These are phyloP conservation scores for Chromoteleia sp. DNA, from an alignment of 2,888 invertebrate genomes.

Conservation along the genomic window DNA sequence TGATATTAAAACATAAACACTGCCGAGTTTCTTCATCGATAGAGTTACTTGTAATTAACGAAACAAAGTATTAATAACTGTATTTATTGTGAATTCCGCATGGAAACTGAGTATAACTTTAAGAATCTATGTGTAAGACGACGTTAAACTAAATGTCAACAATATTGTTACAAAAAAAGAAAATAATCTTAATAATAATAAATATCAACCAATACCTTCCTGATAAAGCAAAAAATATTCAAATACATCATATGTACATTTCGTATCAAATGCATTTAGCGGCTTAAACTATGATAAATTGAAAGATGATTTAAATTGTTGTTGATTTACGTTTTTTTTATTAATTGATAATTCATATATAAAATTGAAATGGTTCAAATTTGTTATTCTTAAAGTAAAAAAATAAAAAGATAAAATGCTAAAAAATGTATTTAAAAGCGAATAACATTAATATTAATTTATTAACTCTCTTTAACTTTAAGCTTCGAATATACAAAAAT, in stretches of 20 bases:
- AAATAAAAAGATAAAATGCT: slow-evolving; percentile 2
- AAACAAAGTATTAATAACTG: slow-evolving; percentile 57
- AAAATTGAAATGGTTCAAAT: slow-evolving; percentile 10
- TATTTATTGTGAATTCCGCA: slow-evolving; percentile 56
- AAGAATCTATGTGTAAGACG: slow-evolving; percentile 34
- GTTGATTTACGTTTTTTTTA: slow-evolving; percentile 8
- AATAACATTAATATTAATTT: slow-evolving; percentile 49
- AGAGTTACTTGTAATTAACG: slow-evolving; percentile 47
- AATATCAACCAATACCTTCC: neutral
- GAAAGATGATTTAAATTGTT: slow-evolving; percentile 26
- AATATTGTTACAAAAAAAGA: neutral
- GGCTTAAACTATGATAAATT: neutral
- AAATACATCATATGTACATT: slow-evolving; percentile 22
- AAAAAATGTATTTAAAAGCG: slow-evolving; percentile 16
- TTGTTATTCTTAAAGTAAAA: slow-evolving; percentile 35
- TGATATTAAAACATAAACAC: slow-evolving; percentile 34
- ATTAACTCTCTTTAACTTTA: slow-evolving; percentile 43
- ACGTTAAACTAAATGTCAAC: slow-evolving; percentile 32
- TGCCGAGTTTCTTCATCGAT: slow-evolving; percentile 42
- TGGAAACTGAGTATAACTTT: slow-evolving; percentile 17
- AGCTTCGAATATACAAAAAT: slow-evolving; percentile 28
- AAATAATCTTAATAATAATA: slow-evolving; percentile 16
- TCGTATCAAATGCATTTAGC: slow-evolving; percentile 40
- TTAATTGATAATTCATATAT: slow-evolving; percentile 16
- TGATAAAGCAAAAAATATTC: slow-evolving; percentile 19